Evolutionary conservation across 1,140 invertebrate genomes (phyloP).

Genomic region (Conopomorpha cramerella): DNA sequence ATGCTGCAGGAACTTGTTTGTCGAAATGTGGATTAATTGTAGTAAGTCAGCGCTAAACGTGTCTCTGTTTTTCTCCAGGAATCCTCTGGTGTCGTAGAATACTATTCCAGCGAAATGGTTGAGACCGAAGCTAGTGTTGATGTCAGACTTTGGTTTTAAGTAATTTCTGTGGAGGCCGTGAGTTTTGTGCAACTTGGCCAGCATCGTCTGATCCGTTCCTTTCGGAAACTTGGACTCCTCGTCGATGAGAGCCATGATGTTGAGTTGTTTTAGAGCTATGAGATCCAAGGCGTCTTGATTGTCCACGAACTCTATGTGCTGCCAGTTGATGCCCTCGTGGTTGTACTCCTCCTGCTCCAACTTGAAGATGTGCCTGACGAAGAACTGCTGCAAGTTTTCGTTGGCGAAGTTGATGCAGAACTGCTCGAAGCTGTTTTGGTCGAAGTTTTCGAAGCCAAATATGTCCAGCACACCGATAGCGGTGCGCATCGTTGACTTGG

Average conservation of each 20-base stretch:
- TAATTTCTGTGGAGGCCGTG: constrained; percentile 93
- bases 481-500: constrained; percentile 75
- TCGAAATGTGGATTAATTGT: constrained; percentile 90
- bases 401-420: constrained; percentile 99
- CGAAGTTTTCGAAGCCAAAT: constrained; percentile 99
- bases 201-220: constrained; percentile 95
- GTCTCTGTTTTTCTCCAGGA: constrained; percentile 97
- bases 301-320: constrained; percentile 98
- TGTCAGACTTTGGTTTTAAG: constrained; percentile 95
- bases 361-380: constrained; percentile 99
- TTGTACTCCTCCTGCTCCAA: constrained; percentile 99
- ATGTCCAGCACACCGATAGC: constrained; percentile 98
- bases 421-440: constrained; percentile 98
- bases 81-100: constrained; percentile 95
- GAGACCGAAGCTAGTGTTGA: constrained; percentile 94
- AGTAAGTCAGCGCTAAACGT: constrained; percentile 95
- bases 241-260: constrained; percentile 98
- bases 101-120: constrained; percentile 99
- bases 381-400: constrained; percentile 99
- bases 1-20: constrained; percentile 90
- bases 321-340: constrained; percentile 96
- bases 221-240: constrained; percentile 99
- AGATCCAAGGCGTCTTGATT: constrained; percentile 98
- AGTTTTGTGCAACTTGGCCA: constrained; percentile 95
- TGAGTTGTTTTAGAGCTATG: constrained; percentile 95